Base-by-base conservation (phyloP, 2,888 invertebrate species). In the Hydropsyche betteni region DNA sequence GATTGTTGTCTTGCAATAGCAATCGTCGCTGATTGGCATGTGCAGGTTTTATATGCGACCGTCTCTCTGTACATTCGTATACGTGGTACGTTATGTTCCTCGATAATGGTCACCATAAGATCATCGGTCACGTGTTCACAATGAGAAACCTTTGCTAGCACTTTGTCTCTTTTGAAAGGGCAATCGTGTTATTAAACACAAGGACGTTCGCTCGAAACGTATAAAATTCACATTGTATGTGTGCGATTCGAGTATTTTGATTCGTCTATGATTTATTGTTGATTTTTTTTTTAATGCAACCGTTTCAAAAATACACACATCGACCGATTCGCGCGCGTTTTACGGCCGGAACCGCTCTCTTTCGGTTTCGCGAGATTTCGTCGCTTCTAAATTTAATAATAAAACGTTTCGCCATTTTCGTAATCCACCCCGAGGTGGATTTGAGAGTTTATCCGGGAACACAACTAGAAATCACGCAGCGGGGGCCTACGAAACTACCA, bases 391-490 rank as follows among this genome's bases (percentile, higher is more conserved):
- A 78, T 78, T 78, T 78, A 78, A 78, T 78, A 78, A 78, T 78
- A 78, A 78, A 75, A 78, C 73, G 75, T 64, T 74, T 75, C 74
- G 75, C 72, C 74, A 69, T 77, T 76, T 76, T 74, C 68, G 79
- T 79, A 79, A 79, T 79, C 79, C 79, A 79, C 79, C 77, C 75
- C 75, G 75, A 72, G 72, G 50, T 68, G 74, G 69, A 76, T 64
- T 58, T 64, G 74, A 51, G 74, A 75, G 75, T 76, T 79, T 79
- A 77, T 77, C 77, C 79, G 34, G 73, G 76, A 69, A 74, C 74
- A 73, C 75, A 76, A 77, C 75, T 75, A 76, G 77, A 75, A 75
- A 76, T 74, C 77, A 78, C 79, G 79, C 79, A 77, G 77, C 79
- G 73, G 79, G 77, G 79, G 71, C 24, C 24, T 74, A 64, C 71